Conservation (phyloP, 2,888 invertebrate genomes). For the Aspidapion aeneum region DNA sequence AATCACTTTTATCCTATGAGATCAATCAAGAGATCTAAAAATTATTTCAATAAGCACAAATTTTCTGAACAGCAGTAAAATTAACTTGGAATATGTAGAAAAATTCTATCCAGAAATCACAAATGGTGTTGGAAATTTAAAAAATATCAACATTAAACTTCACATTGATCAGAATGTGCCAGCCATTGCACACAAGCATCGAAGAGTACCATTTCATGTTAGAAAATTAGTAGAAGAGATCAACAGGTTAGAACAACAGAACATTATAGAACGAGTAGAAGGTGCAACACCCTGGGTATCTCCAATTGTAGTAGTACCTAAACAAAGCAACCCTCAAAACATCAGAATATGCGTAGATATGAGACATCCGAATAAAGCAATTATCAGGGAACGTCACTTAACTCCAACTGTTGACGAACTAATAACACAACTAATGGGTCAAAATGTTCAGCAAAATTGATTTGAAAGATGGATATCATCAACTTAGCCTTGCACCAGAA, state of each 20-base stretch:
- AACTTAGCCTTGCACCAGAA: constrained; percentile 36
- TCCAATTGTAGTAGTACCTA: constrained; percentile 27
- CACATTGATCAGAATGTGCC: constrained; percentile 19
- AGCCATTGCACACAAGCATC: constrained; percentile 23
- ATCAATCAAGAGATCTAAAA: too few relatives aligned
- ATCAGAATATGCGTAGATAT: constrained; percentile 25
- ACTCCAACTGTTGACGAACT: constrained; percentile 28
- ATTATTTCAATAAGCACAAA: too few relatives aligned
- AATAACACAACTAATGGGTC: constrained; percentile 21
- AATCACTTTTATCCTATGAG: too few relatives aligned
- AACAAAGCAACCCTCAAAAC: constrained; percentile 18
- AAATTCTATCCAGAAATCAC: too few relatives aligned
- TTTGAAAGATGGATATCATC: constrained; percentile 41
- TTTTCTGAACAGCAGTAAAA: too few relatives aligned
- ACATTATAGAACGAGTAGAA: constrained; percentile 36
- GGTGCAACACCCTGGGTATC: constrained; percentile 28
- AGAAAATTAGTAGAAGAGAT: constrained; percentile 18
- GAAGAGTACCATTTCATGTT: constrained; percentile 17
- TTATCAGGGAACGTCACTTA: constrained; percentile 25
- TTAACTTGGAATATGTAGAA: too few relatives aligned
- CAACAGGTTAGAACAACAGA: constrained; percentile 15
- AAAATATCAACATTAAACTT: constrained; percentile 19
- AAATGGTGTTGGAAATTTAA: constrained; percentile 23
- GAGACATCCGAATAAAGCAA: constrained; percentile 27
- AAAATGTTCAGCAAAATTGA: constrained; percentile 36